Percentiles rank a stretch among this genome's conserved stretches.
Evolutionary conservation across 2,888 invertebrate species (phyloP).

Genomic region (Coelinius sp.): DNA sequence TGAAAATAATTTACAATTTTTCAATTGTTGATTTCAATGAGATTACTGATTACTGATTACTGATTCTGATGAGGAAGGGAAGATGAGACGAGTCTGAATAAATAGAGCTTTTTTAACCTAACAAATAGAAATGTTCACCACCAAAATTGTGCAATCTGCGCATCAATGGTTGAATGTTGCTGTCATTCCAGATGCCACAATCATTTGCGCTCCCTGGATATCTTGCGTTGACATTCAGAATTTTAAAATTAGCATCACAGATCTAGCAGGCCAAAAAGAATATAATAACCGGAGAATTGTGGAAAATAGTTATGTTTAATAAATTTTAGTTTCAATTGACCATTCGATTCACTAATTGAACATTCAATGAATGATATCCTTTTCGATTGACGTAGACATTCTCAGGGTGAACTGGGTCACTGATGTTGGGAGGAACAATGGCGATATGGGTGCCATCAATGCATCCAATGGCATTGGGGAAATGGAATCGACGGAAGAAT

Average conservation of each 20-base stretch:
- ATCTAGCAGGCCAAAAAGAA: conserved; percentile 18
- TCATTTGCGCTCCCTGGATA: conserved; percentile 48
- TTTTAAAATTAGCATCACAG: conserved; percentile 39
- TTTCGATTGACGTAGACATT: conserved; percentile 53
- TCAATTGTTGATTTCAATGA: not conserved
- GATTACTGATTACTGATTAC: no score
- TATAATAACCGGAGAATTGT: not conserved
- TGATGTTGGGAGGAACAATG: conserved; percentile 45
- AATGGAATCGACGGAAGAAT: conserved; percentile 17
- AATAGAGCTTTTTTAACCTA: no score
- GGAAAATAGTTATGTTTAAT: not conserved
- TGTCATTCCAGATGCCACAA: conserved; percentile 46
- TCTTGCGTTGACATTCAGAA: conserved; percentile 44
- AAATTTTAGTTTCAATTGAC: not conserved
- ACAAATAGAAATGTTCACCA: not conserved
- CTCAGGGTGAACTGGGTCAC: conserved; percentile 47
- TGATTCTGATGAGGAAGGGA: no score
- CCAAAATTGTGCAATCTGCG: conserved; percentile 20
- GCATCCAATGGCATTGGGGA: conserved; percentile 45
- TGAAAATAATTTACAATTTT: not conserved
- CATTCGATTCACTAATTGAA: conserved; percentile 47
- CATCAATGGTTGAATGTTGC: conserved; percentile 36
- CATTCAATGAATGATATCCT: conserved; percentile 53
- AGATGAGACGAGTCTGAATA: no score
- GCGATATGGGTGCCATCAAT: conserved; percentile 55